Evolutionary conservation across 2,113 vertebrate genomes (phyloP).

Genomic region (Galeopterus variegatus): DNA sequence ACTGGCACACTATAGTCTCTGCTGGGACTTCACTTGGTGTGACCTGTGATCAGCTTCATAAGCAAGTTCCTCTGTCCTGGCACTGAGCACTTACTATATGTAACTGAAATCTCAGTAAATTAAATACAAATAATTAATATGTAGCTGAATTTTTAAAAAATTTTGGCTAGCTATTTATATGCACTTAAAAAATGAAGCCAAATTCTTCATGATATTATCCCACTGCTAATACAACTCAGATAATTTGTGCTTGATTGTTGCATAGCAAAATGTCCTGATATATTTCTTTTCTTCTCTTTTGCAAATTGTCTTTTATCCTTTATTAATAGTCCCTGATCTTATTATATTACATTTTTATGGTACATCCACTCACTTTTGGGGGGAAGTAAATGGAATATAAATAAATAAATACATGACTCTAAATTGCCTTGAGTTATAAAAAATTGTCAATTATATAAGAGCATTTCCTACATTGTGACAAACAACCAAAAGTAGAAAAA

Average conservation of each 20-base stretch:
- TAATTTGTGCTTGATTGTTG: not conserved
- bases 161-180: not conserved
- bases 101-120: not conserved
- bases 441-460: not conserved
- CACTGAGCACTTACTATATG: not conserved
- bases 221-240: not conserved
- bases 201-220: not conserved
- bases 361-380: not conserved
- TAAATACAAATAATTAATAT: not conserved
- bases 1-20: not conserved
- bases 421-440: not conserved
- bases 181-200: not conserved
- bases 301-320: conserved; percentile 29
- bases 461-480: not conserved
- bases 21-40: not conserved
- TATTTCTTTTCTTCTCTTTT: not conserved
- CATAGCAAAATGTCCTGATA: not conserved
- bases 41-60: not conserved
- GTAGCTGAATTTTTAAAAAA: not conserved
- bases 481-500: not conserved
- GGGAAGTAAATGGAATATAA: not conserved
- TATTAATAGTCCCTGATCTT: conserved; percentile 32
- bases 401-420: not conserved
- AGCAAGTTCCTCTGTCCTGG: not conserved
- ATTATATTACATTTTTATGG: conserved; percentile 3